A percentile compares a stretch with the other conserved stretches of the same genome.
These are phyloP conservation scores for Lymantria monacha DNA, from an alignment of 2,888 invertebrate species.

Conservation along the genomic window DNA sequence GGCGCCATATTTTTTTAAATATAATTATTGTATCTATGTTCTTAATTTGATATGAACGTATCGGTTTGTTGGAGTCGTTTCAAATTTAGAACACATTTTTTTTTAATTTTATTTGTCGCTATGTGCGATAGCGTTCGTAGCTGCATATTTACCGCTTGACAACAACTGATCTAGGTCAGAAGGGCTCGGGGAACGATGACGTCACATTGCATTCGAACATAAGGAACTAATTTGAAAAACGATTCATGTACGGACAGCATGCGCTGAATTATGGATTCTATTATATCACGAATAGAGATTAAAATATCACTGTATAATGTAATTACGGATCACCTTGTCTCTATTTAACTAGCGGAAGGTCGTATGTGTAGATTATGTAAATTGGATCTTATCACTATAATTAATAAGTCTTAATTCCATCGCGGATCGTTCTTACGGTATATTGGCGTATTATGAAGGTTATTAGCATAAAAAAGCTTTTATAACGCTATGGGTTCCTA, in stretches of 20 bases:
- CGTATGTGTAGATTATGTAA: constrained; percentile 21
- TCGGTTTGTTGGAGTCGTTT: constrained; percentile 13
- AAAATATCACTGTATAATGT: constrained; percentile 17
- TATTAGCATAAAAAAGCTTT: constrained; percentile 35
- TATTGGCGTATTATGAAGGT: constrained; percentile 39
- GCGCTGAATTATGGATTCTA: constrained; percentile 20
- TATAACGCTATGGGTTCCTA: constrained; percentile 31
- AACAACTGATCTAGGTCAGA: constrained; percentile 63
- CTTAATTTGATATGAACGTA: constrained; percentile 10
- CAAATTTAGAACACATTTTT: background rate
- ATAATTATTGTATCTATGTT: constrained; percentile 9
- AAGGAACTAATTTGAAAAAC: constrained; percentile 33
- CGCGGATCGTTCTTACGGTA: constrained; percentile 24
- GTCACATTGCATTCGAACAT: constrained; percentile 61
- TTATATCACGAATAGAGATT: constrained; percentile 2
- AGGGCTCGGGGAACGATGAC: constrained; percentile 62
- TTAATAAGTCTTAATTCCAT: constrained; percentile 33
- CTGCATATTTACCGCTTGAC: constrained; percentile 57
- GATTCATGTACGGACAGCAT: constrained; percentile 17
- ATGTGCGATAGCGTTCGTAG: constrained; percentile 28
- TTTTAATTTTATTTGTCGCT: constrained; percentile 18
- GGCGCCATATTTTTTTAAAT: constrained; percentile 43
- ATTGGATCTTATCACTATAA: constrained; percentile 28
- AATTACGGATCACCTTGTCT: constrained; percentile 33
- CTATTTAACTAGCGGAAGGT: constrained; percentile 27